Conservation (phyloP, 2,797 vertebrate species). For the Paguma larvata region DNA sequence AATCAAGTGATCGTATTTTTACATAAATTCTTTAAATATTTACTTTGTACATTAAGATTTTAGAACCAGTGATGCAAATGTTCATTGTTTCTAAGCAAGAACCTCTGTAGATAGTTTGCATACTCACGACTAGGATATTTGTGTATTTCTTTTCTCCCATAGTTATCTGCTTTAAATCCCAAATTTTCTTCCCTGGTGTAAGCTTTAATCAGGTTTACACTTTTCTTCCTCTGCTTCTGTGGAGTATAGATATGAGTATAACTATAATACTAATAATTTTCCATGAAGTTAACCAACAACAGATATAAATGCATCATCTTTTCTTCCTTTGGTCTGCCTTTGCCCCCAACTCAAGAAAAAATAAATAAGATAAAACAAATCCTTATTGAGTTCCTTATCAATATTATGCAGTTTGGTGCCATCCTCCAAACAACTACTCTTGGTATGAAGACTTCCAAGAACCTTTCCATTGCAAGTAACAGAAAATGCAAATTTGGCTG, state of each 20-base stretch:
- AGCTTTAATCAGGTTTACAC: neutral
- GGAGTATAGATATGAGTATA: neutral
- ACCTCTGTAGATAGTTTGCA: neutral
- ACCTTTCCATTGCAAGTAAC: neutral
- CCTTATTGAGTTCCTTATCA: neutral
- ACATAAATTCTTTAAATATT: neutral
- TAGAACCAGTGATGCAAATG: neutral
- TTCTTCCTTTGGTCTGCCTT: neutral
- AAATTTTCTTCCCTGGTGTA: neutral
- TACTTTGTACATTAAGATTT: neutral
- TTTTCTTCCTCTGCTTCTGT: constrained; percentile 32
- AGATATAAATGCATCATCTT: neutral
- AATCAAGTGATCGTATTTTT: neutral
- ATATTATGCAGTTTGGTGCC: neutral
- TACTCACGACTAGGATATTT: neutral
- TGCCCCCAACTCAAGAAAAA: neutral
- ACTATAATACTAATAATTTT: neutral
- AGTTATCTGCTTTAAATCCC: neutral
- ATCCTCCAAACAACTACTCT: neutral
- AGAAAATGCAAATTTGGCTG: neutral
- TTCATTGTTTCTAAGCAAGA: neutral
- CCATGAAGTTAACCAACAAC: neutral
- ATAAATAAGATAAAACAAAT: neutral
- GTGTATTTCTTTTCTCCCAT: neutral
- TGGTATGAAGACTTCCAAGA: neutral